Evolutionary conservation across 2,888 invertebrate species (phyloP), one percentile per base, ranked within the genome.

Genomic region (Erebia aethiops): DNA sequence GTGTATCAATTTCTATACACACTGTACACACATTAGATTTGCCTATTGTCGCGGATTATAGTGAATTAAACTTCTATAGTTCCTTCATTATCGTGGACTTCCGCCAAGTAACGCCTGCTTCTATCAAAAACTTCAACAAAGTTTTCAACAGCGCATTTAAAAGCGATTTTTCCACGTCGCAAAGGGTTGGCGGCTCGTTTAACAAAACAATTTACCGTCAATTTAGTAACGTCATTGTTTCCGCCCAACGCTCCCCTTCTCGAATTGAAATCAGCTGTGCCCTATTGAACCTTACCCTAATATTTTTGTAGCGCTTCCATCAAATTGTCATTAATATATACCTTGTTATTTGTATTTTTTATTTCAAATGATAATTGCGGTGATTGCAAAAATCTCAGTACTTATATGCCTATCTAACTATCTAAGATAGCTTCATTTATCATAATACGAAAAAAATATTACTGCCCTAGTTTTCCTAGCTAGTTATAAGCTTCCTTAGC

Each of bases 241-340:
- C 77, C 74, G 72, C 74, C 74, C 76, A 77, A 71, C 71, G 70
- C 80, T 81, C 85, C 78, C 88, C 79, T 77, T 77, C 75, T 73
- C 67, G 80, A 85, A 88, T 87, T 86, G 84, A 83, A 86, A 87
- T 87, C 87, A 88, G 87, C 86, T 88, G 85, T 87, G 87, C 83
- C 83, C 84, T 77, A 85, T 87, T 87, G 85, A 83, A 83, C 80
- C 76, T 64, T 68, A 75, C 76, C 75, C 75, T 72, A 62, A 69
- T 76, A 73, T 76, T 76, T 76, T 76, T 74, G 69, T 72, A 74
- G 68, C 71, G 65, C 71, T 65, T 67, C 54, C 61, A 69, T 73
- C 61, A 71, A 73, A 75, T 69, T 71, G 69, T 68, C 75, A 74
- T 67, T 71, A 74, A 71, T 75, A 71, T 75, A 71, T 71, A 60